These are phyloP conservation scores for Apeira syringaria DNA, from an alignment of 2,888 invertebrate species.

Conservation along the genomic window DNA sequence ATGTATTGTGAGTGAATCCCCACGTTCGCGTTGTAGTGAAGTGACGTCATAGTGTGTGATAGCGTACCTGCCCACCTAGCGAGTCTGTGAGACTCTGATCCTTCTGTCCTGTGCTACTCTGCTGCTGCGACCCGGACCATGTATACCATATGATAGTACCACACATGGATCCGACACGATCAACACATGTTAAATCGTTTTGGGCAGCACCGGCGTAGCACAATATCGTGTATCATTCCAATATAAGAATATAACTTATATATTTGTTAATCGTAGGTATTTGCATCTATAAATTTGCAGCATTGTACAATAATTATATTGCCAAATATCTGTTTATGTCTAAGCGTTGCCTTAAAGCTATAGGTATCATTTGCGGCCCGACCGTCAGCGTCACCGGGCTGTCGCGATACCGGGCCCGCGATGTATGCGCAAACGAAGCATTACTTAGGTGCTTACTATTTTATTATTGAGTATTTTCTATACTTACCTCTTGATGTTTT, in stretches of 20 bases:
- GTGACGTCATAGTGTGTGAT: constrained; percentile 22
- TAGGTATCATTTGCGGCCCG: background rate
- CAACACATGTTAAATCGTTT: no score
- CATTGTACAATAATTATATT: constrained; percentile 7
- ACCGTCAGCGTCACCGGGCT: background rate
- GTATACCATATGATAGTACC: no score
- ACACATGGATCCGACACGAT: no score
- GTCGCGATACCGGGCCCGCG: constrained; percentile 18
- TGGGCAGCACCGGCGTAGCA: constrained; percentile 5
- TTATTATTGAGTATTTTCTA: constrained; percentile 27
- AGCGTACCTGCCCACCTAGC: constrained; percentile 1
- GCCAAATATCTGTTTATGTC: constrained; percentile 5
- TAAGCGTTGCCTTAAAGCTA: constrained; percentile 7
- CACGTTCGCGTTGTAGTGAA: constrained; percentile 9
- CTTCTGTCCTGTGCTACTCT: background rate
- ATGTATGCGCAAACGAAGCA: constrained; percentile 33
- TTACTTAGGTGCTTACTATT: no score
- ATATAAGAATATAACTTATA: background rate
- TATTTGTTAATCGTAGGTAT: constrained; percentile 11
- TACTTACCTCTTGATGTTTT: constrained; percentile 21
- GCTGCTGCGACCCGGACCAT: constrained; percentile 1
- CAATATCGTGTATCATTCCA: constrained; percentile 1
- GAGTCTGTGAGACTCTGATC: constrained; percentile 25
- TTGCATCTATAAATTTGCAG: constrained; percentile 15
- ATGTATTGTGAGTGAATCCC: constrained; percentile 23